Conservation (phyloP, 2,797 vertebrate species). For the Potorous gilbertii region DNA sequence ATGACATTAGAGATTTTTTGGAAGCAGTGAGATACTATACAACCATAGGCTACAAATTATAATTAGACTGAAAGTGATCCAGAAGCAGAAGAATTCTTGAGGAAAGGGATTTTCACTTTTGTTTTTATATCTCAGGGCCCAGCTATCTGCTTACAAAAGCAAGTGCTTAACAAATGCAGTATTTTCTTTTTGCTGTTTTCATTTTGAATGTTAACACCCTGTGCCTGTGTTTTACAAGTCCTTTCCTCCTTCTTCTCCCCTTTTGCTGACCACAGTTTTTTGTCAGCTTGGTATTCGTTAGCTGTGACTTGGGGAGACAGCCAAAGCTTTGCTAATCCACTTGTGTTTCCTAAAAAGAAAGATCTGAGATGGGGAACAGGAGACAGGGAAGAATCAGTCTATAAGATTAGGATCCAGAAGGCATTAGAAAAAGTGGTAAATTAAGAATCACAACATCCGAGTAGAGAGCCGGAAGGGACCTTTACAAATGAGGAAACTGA, state of each 20-base stretch:
- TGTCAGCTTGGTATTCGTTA: slow-evolving; percentile 19
- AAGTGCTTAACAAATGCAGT: not conserved
- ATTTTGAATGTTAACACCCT: slow-evolving; percentile 6
- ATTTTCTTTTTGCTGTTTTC: not conserved
- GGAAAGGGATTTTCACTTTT: not conserved
- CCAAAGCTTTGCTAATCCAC: not conserved
- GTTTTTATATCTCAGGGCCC: not conserved
- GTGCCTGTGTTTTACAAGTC: not conserved
- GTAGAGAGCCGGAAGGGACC: not conserved
- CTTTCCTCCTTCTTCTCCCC: not conserved
- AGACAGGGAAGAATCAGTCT: not conserved
- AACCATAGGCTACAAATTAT: not conserved
- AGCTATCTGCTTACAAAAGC: not conserved
- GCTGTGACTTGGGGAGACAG: not conserved
- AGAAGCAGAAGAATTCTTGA: not conserved
- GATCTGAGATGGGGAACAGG: not conserved
- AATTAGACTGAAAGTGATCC: not conserved
- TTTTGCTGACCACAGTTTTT: not conserved
- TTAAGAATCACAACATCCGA: slow-evolving; percentile 45
- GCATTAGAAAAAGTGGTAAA: slow-evolving; percentile 38
- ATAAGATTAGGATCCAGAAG: not conserved
- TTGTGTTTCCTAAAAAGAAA: slow-evolving; percentile 10
- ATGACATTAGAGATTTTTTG: not conserved
- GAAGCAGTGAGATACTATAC: not conserved
- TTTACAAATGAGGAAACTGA: not conserved